These are phyloP conservation scores for Mamestra brassicae DNA, from an alignment of 2,888 invertebrate species.

Conservation along the genomic window DNA sequence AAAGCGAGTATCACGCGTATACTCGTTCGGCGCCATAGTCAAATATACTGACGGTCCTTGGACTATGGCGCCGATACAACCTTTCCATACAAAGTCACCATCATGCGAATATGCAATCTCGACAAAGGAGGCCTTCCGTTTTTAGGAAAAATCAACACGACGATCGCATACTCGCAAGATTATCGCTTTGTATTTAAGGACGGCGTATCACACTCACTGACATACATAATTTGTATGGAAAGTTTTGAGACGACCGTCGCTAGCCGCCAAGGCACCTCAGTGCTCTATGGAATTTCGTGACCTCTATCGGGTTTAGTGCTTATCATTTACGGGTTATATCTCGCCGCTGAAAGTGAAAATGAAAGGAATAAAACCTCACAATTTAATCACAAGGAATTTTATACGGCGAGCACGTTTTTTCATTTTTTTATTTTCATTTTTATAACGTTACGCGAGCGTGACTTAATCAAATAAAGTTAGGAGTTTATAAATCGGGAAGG, in stretches of 20 bases:
- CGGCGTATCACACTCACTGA: neutral
- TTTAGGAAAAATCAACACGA: too few relatives aligned
- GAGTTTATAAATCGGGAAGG: slow-evolving; percentile 73
- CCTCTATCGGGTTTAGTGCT: slow-evolving; percentile 42
- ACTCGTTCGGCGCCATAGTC: neutral
- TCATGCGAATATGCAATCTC: too few relatives aligned
- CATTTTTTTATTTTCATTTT: slow-evolving; percentile 69
- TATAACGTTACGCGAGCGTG: slow-evolving; percentile 74
- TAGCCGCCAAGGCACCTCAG: neutral
- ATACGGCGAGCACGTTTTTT: slow-evolving; percentile 63
- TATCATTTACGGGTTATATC: slow-evolving; percentile 52
- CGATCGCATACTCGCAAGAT: neutral
- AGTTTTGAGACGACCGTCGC: neutral
- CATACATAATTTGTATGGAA: neutral
- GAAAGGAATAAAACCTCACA: slow-evolving; percentile 62
- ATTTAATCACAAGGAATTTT: slow-evolving; percentile 64
- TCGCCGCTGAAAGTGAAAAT: slow-evolving; percentile 48
- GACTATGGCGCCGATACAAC: too few relatives aligned
- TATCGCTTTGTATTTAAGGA: neutral
- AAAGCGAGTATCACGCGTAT: too few relatives aligned
- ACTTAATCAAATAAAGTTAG: slow-evolving; percentile 76
- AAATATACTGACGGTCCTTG: too few relatives aligned
- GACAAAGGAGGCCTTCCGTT: too few relatives aligned
- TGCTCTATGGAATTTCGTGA: neutral
- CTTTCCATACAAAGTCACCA: too few relatives aligned